Conservation (phyloP, 2,797 vertebrate species). For the Scolopax rusticola region DNA sequence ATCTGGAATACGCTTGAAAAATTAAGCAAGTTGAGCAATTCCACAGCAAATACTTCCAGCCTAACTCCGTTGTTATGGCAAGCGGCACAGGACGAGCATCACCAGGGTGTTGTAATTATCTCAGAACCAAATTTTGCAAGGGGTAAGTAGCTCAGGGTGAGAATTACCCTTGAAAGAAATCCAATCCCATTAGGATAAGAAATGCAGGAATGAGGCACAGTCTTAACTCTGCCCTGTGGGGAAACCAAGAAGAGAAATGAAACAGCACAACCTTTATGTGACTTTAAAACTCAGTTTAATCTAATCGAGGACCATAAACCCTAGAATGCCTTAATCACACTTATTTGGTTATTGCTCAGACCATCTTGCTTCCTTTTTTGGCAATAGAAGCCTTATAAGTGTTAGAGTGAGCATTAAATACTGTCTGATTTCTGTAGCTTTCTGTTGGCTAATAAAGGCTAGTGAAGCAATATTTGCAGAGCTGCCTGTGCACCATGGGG, state of each 20-base stretch:
- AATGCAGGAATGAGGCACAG: not conserved
- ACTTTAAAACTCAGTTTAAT: conserved; percentile 22
- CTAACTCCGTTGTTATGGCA: not conserved
- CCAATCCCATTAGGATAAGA: not conserved
- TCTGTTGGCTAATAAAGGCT: not conserved
- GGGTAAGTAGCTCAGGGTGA: not conserved
- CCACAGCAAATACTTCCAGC: not conserved
- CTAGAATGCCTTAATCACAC: conserved; percentile 17
- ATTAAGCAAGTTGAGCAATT: not conserved
- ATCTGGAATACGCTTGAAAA: not conserved
- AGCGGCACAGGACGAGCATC: not conserved
- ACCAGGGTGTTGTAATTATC: not conserved
- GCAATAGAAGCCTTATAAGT: not conserved
- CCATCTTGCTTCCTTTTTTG: not conserved
- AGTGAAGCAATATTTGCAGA: not conserved
- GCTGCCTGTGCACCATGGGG: not conserved
- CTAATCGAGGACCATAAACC: not conserved
- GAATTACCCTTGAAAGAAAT: conserved; percentile 20
- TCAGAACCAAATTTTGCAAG: not conserved
- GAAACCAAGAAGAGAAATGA: not conserved
- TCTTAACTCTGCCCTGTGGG: not conserved
- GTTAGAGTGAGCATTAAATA: not conserved
- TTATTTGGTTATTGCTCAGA: conserved; percentile 3
- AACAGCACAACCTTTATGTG: not conserved
- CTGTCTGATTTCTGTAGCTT: conserved; percentile 10